Evolutionary conservation across 1,140 invertebrate genomes (phyloP), one percentile per base, ranked within the genome.

Genomic region (Lucilia cuprina): DNA sequence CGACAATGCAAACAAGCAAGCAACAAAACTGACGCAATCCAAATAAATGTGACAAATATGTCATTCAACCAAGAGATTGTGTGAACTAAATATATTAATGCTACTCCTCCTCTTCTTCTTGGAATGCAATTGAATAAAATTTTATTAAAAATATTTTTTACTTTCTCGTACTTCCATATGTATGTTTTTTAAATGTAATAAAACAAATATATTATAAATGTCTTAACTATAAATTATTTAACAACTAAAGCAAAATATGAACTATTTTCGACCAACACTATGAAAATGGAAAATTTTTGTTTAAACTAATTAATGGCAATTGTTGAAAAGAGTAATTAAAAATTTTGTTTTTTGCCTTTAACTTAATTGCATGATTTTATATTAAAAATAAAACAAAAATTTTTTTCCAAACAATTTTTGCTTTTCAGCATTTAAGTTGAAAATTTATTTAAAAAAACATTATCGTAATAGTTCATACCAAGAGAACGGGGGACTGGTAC

Each of bases 21-120:
- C 55, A n/a, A 60, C 55, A 60, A 70, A 21, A 10, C 65, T 55
- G 50, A 55, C 50, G 50, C 19, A 70, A 70, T 70, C 65, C n/a
- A 25, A 70, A 70, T 70, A 70, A 70, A 70, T 70, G 65, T 70
- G 65, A 70, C 65, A 70, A 70, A 70, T 70, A 9, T 70, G 65
- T 70, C 65, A 70, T 70, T 70, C 65, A 21, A 70, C 65, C 21
- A 70, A 21, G 65, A 70, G 19, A 70, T 19, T 21, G 65, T 70
- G 60, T 70, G 60, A 19, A 70, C 60, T 70, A 70, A 70, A 70
- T 70, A 70, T n/a, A 70, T 70, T 70, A 9, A 70, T 19, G 0
- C 19, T 70, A 19, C 55, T n/a, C 7, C 13, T 41, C 41, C 41
- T 41, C 41, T 8, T 70, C 9, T 21, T 12, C 65, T 12, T 70